Evolutionary conservation across 2,113 vertebrate genomes (phyloP).

Genomic region (Gnathochromis pfefferi): DNA sequence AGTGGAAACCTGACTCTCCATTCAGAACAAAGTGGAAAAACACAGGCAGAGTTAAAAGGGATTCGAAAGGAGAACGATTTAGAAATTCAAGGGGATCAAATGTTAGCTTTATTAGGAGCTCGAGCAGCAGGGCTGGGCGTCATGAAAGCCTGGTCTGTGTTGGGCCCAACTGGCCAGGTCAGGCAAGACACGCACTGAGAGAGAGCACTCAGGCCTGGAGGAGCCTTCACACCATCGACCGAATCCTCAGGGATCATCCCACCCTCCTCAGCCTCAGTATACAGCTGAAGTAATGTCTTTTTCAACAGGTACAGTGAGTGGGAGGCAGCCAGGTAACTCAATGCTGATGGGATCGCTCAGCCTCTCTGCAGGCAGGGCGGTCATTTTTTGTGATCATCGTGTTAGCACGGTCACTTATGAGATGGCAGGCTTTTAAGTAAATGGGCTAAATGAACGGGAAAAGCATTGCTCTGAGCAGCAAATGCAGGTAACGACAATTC

Average conservation of each 20-base stretch:
- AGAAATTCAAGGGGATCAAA: constrained; percentile 93
- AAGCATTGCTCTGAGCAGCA: constrained; percentile 18
- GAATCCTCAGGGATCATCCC: constrained; percentile 55
- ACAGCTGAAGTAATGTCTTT: constrained; percentile 52
- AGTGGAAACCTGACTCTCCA: constrained; percentile 82
- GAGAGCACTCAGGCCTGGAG: constrained; percentile 61
- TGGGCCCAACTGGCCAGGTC: constrained; percentile 76
- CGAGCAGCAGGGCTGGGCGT: constrained; percentile 78
- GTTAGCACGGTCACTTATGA: constrained; percentile 40
- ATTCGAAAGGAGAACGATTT: constrained; percentile 86
- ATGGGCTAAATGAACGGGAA: constrained; percentile 44
- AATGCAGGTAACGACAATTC: constrained; percentile 62
- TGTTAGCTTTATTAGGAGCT: constrained; percentile 92
- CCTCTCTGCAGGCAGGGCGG: constrained; percentile 33
- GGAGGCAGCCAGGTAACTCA: constrained; percentile 55
- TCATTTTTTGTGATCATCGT: constrained; percentile 49
- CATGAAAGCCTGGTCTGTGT: constrained; percentile 93
- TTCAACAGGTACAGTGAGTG: constrained; percentile 61
- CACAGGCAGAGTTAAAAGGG: constrained; percentile 77
- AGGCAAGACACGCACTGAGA: constrained; percentile 65
- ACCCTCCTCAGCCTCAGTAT: constrained; percentile 34
- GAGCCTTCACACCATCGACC: constrained; percentile 68
- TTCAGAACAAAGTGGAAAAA: constrained; percentile 81
- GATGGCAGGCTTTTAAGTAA: constrained; percentile 56
- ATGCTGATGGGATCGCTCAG: constrained; percentile 63